Conservation (phyloP, 2,797 vertebrate species). For the Pantherophis alleghaniensis region DNA sequence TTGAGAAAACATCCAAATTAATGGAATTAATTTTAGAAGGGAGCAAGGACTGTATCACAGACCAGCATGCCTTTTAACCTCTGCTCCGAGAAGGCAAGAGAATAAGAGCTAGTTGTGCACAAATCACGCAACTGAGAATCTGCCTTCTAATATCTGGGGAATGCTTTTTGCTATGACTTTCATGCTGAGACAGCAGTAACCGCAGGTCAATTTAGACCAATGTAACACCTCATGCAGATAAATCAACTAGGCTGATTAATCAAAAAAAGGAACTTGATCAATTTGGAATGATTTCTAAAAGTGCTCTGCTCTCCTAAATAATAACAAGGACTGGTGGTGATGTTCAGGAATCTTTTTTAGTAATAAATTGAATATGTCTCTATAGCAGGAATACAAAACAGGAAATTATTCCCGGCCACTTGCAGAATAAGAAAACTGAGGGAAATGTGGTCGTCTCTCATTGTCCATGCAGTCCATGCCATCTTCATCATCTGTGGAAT, state of each 20-base stretch:
- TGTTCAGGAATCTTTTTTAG: constrained; percentile 78
- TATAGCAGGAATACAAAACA: constrained; percentile 70
- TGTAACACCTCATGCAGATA: constrained; percentile 73
- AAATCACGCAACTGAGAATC: constrained; percentile 60
- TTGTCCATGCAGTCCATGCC: constrained; percentile 97
- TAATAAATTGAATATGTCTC: constrained; percentile 74
- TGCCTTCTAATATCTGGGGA: constrained; percentile 66
- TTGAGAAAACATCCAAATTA: constrained; percentile 55
- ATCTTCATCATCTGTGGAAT: constrained; percentile 88
- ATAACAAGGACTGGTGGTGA: constrained; percentile 70
- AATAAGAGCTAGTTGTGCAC: constrained; percentile 63
- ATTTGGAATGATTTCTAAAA: constrained; percentile 69
- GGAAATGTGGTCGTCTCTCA: constrained; percentile 94
- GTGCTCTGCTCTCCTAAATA: constrained; percentile 66
- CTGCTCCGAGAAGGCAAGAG: constrained; percentile 64
- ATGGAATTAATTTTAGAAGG: constrained; percentile 56
- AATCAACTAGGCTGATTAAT: constrained; percentile 54
- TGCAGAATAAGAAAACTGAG: constrained; percentile 97
- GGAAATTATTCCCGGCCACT: constrained; percentile 89
- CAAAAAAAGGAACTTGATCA: constrained; percentile 57
- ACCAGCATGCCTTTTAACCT: constrained; percentile 60
- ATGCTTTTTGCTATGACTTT: constrained; percentile 70
- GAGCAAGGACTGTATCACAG: constrained; percentile 66
- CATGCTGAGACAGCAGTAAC: constrained; percentile 74
- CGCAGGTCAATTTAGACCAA: constrained; percentile 72